Base-by-base conservation (phyloP, 2,113 vertebrate genomes). In the Neolamprologus variostigma region DNA sequence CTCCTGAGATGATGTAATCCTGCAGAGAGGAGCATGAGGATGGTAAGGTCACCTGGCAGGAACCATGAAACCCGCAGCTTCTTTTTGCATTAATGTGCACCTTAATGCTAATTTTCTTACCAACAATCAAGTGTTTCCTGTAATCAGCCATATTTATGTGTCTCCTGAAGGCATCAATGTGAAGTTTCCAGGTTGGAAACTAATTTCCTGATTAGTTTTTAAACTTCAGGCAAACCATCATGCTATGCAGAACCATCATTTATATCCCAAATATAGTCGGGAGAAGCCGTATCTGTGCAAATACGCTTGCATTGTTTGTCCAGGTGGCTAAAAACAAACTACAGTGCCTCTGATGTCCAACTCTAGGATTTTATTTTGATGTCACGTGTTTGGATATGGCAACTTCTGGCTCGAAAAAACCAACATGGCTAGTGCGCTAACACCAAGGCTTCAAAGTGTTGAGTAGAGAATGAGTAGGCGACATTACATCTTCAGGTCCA, bases 381-480 rank as follows among this genome's bases (percentile, higher is more conserved):
- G 11, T 68, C 8, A 73, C 3, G 0, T 73, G 0, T 45, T 42
- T 42, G 21, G n/a, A 68, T 68, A 21, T 40, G 12, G 37, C 21
- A 2, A 16, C 21, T 26, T 73, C 4, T 73, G 68, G 68, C 68
- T 73, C 21, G 0, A 45, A 11, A 45, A 26, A 26, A 4, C 5
- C 68, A 73, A 45, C 21, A 73, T 73, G 14, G 40, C 37, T 42
- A 73, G 21, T 17, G 9, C 23, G 9, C 37, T 17, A 73, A 73
- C 40, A 73, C 3, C 40, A 26, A 45, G 68, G 5, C 12, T 47
- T 73, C 40, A 7, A 12, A 28, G 42, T 19, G 23, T 50, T 28
- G 23, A 78, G 26, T n/a, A 47, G 23, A 50, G 42, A 78, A 50
- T 31, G 42, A 50, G 7, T 31, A 19, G 26, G 40, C 7, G 3